Evolutionary conservation across 2,797 vertebrate genomes (phyloP), one percentile per base, ranked within the genome.

Genomic region (Coendou prehensilis): DNA sequence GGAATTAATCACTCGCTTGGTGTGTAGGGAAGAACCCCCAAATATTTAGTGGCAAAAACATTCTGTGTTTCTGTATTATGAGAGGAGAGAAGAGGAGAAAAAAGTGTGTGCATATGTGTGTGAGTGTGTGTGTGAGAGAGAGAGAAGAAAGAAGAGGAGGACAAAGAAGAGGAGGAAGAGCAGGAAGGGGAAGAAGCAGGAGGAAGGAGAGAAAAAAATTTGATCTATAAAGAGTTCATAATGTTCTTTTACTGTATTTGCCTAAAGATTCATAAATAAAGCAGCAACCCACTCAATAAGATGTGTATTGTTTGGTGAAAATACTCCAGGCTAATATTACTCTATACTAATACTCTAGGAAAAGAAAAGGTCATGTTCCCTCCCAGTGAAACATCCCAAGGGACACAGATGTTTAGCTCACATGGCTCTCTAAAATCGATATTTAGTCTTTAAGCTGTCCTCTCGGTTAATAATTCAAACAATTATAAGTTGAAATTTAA

Each of bases 201-300:
- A 64, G 20, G 37, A 69, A 0, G 11, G 57, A 23, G 20, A 33
- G 33, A n/a, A 28, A 20, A 82, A 41, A 15, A 87, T 26, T 76
- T 82, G 15, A 10, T 81, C 18, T 81, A 78, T 33, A 52, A 54
- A 57, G 8, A 94, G 11, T 59, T 94, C 11, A 57, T 45, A 80
- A 69, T 50, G 22, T 6, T 10, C 23, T 50, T 93, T 82, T 5
- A 88, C 71, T 56, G 54, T 73, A 93, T 86, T 91, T 96, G 28
- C 23, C 57, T 86, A 52, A 64, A 28, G 28, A 64, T 91, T 96
- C 75, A 47, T 54, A 86, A 85, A 86, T 54, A 94, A 88, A 59
- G 22, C 56, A 83, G 20, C 73, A 83, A 61, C 26, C 73, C 73
- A 79, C 5, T 45, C 20, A 82, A 22, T 57, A 73, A 94, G 9